A percentile compares a stretch with the other conserved stretches of the same genome.
These are phyloP conservation scores for Drosophila suboccidentalis DNA, from an alignment of 2,888 invertebrate species.

Conservation along the genomic window DNA sequence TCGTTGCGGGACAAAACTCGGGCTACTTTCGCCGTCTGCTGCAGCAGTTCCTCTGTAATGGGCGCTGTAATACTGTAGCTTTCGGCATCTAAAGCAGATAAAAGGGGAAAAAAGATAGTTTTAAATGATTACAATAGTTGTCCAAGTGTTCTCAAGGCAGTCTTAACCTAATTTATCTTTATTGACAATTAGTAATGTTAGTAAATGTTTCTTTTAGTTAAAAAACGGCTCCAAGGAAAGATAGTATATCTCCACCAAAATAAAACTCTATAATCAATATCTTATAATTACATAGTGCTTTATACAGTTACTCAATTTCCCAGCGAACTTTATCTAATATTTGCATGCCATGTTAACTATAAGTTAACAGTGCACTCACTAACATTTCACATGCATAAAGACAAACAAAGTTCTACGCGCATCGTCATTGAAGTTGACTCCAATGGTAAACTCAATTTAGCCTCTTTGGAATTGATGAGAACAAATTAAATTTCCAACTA, in stretches of 20 bases:
- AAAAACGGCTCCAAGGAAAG: too few relatives aligned
- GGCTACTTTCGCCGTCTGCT: conserved; percentile 88
- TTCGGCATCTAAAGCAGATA: conserved; percentile 87
- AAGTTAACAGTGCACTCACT: not conserved
- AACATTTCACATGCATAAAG: not conserved
- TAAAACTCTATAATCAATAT: too few relatives aligned
- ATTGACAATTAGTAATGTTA: too few relatives aligned
- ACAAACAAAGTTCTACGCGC: conserved; percentile 11
- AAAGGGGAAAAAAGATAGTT: not conserved
- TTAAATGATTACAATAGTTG: too few relatives aligned
- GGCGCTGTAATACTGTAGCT: conserved; percentile 88
- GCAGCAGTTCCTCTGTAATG: conserved; percentile 89
- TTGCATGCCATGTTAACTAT: not conserved
- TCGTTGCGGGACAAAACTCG: conserved; percentile 88
- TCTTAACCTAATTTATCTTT: not conserved
- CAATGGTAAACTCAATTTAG: not conserved
- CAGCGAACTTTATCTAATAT: conserved; percentile 3
- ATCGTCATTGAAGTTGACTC: conserved; percentile 52
- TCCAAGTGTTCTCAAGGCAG: not conserved
- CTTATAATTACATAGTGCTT: not conserved
- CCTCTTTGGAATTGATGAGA: not conserved
- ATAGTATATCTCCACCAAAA: too few relatives aligned
- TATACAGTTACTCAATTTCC: not conserved
- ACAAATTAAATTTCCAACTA: not conserved
- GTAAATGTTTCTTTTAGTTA: too few relatives aligned